Evolutionary conservation across 2,113 vertebrate species (phyloP).

Genomic region (Apeltes quadracus): DNA sequence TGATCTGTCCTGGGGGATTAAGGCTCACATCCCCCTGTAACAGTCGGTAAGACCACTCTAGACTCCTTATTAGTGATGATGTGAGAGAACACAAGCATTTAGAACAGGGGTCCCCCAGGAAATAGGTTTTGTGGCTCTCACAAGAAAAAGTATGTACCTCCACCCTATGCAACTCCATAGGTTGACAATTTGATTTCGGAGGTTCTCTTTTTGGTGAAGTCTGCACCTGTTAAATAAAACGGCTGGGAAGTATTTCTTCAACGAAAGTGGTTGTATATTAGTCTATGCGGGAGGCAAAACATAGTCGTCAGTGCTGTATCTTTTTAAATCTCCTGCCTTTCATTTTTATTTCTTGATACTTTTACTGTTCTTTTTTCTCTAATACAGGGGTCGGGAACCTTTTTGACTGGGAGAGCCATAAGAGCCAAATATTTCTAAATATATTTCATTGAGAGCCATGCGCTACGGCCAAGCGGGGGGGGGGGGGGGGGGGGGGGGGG

Average conservation of each 20-base stretch:
- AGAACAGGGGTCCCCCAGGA: no score
- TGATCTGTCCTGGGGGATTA: background rate
- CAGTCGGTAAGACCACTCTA: background rate
- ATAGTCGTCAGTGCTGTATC: background rate
- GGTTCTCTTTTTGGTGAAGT: slow-evolving; percentile 33
- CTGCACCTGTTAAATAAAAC: slow-evolving; percentile 27
- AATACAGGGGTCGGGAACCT: no score
- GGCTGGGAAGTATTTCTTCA: background rate
- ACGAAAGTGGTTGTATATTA: background rate
- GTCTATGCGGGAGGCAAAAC: slow-evolving; percentile 1
- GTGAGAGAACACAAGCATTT: slow-evolving; percentile 23
- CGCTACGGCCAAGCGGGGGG: no score
- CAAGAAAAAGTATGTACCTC: no score
- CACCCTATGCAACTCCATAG: slow-evolving; percentile 24
- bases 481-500: no score
- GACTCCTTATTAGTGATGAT: slow-evolving; percentile 31
- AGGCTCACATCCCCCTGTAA: slow-evolving; percentile 15
- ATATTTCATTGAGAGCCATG: no score
- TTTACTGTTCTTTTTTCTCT: background rate
- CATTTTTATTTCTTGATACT: background rate
- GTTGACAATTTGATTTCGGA: slow-evolving; percentile 25
- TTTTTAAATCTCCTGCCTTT: background rate
- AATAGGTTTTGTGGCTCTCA: no score
- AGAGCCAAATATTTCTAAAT: no score
- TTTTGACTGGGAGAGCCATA: no score